These are phyloP conservation scores for Scaptomyza cyrtandrae DNA, from an alignment of 2,888 invertebrate species.

Conservation along the genomic window DNA sequence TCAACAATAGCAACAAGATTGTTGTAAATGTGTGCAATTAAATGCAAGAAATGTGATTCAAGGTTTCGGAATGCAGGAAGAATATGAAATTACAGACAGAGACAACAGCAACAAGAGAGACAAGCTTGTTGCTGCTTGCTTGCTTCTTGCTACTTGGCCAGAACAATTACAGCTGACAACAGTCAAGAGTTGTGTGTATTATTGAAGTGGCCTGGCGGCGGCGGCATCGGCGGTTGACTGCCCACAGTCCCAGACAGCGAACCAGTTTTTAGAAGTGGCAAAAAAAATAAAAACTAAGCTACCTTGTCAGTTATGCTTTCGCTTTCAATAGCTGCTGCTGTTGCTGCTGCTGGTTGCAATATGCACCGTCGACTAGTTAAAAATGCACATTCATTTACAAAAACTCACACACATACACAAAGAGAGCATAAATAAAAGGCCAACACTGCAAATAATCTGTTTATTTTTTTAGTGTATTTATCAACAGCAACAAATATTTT, in stretches of 20 bases:
- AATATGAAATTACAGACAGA: constrained; percentile 80
- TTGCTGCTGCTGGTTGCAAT: constrained; percentile 32
- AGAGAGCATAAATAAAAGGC: constrained; percentile 50
- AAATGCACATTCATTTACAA: constrained; percentile 40
- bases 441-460: constrained; percentile 35
- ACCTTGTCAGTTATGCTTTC: constrained; percentile 83
- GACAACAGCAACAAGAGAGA: constrained; percentile 7
- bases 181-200: constrained; percentile 48
- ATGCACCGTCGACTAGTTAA: constrained; percentile 39
- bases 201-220: constrained; percentile 67
- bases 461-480: constrained; percentile 6
- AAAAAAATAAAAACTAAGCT: constrained; percentile 76
- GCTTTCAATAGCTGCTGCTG: constrained; percentile 78
- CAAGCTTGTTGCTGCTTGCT: constrained; percentile 2
- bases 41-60: constrained; percentile 83
- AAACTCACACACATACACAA: constrained; percentile 31
- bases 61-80: constrained; percentile 85
- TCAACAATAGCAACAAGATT: constrained; percentile 22
- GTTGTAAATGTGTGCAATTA: constrained; percentile 67
- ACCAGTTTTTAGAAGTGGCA: constrained; percentile 78
- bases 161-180: constrained; percentile 61
- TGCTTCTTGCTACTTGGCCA: constrained; percentile 33
- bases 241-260: constrained; percentile 73
- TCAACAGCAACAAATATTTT: constrained; percentile 14
- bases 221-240: constrained; percentile 42